Evolutionary conservation across 2,797 vertebrate genomes (phyloP).

Genomic region (Micropoecilia bifurca): DNA sequence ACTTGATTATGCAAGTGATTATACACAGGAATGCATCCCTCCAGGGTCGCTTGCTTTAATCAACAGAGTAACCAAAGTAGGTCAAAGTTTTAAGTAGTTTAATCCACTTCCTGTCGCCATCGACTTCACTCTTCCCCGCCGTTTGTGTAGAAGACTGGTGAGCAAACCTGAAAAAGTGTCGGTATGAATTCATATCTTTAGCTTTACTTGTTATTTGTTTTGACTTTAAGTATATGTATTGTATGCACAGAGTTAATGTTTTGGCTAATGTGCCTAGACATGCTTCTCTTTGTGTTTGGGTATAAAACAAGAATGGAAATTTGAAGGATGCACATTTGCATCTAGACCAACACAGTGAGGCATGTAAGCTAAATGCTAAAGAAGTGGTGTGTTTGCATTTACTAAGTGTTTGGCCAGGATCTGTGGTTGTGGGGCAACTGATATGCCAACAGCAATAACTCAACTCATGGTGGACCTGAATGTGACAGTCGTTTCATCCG

Average conservation of each 20-base stretch:
- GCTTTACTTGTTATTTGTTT: constrained; percentile 22
- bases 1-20: constrained; percentile 27
- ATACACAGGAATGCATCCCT: constrained; percentile 21
- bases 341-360: constrained; percentile 27
- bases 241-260: constrained; percentile 39
- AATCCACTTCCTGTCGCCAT: constrained; percentile 15
- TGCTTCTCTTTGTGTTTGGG: constrained; percentile 50
- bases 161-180: constrained; percentile 23
- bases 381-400: constrained; percentile 73
- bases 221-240: constrained; percentile 22
- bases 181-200: constrained; percentile 48
- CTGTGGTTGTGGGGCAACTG: constrained; percentile 65
- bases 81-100: constrained; percentile 24
- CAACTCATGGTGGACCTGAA: constrained; percentile 54
- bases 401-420: constrained; percentile 73
- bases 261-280: constrained; percentile 37
- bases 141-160: constrained; percentile 22
- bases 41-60: constrained; percentile 24
- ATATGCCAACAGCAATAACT: constrained; percentile 75
- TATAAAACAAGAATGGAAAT: constrained; percentile 53
- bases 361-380: constrained; percentile 76
- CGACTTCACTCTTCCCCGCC: constrained; percentile 16
- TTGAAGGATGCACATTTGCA: constrained; percentile 36
- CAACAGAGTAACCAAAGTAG: constrained; percentile 30
- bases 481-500: constrained; percentile 60